phyloP scores from a whole-genome alignment of 1,140 invertebrate genomes.

The Euura saliciscinereae region DNA sequence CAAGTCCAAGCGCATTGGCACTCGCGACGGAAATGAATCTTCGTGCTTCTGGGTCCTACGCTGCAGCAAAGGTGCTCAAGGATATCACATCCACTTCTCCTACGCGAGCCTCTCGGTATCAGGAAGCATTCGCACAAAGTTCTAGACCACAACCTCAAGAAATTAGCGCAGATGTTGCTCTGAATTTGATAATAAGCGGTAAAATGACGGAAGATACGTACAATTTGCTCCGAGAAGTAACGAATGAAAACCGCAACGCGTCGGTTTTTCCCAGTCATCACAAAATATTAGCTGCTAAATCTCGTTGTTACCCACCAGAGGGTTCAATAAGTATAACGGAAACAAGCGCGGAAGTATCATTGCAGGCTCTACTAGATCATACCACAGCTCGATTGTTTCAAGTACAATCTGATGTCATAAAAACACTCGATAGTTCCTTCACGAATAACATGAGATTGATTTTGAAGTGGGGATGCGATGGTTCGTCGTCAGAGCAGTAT shows the following conservation, averaged over 20 bases:
- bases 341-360: too few species aligned
- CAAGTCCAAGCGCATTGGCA: not conserved
- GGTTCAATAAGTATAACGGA: too few species aligned
- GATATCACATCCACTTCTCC: conserved; percentile 12
- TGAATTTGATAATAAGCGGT: not conserved
- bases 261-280: not conserved
- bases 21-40: conserved; percentile 15
- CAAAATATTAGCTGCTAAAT: too few species aligned
- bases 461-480: too few species aligned
- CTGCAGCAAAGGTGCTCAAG: conserved; percentile 8
- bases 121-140: not conserved
- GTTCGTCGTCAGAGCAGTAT: too few species aligned
- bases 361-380: too few species aligned
- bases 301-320: too few species aligned
- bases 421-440: too few species aligned
- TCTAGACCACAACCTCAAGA: not conserved
- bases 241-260: conserved; percentile 2
- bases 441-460: too few species aligned
- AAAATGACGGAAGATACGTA: conserved; percentile 15
- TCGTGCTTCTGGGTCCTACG: conserved; percentile 9
- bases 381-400: too few species aligned
- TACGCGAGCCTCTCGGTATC: conserved; percentile 5
- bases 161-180: conserved; percentile 6
- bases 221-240: not conserved
- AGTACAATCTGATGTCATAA: too few species aligned